Percentiles rank a stretch among this genome's conserved stretches.
phyloP scores from a whole-genome alignment of 1,140 invertebrate genomes.

The Diabrotica undecimpunctata region DNA sequence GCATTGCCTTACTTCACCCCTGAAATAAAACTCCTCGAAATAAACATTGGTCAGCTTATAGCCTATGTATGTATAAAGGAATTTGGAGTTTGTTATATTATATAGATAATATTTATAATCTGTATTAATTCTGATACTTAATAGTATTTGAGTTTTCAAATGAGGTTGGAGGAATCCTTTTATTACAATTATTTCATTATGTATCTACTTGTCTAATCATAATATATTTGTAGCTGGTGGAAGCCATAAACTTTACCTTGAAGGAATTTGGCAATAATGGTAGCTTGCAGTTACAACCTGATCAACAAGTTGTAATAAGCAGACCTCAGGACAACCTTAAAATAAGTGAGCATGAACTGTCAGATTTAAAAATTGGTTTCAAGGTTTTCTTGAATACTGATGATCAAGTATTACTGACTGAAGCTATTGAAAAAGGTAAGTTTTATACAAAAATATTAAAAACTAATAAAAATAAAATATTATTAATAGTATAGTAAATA shows the following conservation, averaged over 20 bases:
- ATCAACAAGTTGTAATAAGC: conserved; percentile 46
- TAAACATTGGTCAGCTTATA: too few relatives aligned
- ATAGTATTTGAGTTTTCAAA: too few relatives aligned
- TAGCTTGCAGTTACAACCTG: conserved; percentile 39
- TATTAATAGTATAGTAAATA: background rate
- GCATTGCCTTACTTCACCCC: too few relatives aligned
- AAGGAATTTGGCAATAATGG: conserved; percentile 52
- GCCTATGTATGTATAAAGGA: too few relatives aligned
- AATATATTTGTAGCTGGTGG: conserved; percentile 58
- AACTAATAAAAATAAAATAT: background rate
- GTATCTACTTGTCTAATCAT: too few relatives aligned
- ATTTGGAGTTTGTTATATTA: too few relatives aligned
- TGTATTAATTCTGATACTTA: too few relatives aligned
- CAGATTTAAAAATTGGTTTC: conserved; percentile 62
- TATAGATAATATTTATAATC: too few relatives aligned
- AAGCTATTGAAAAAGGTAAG: conserved; percentile 57
- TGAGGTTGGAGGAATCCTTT: too few relatives aligned
- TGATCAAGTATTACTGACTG: conserved; percentile 50
- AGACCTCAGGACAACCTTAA: conserved; percentile 57
- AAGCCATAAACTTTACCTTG: conserved; percentile 66
- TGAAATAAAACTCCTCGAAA: too few relatives aligned
- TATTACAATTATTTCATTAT: too few relatives aligned
- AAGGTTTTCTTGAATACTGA: conserved; percentile 63
- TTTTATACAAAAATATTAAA: background rate
- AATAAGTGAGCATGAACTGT: conserved; percentile 57